These are phyloP conservation scores for Koerneria pararmatus DNA, from an alignment of 2,888 invertebrate genomes.

Conservation along the genomic window DNA sequence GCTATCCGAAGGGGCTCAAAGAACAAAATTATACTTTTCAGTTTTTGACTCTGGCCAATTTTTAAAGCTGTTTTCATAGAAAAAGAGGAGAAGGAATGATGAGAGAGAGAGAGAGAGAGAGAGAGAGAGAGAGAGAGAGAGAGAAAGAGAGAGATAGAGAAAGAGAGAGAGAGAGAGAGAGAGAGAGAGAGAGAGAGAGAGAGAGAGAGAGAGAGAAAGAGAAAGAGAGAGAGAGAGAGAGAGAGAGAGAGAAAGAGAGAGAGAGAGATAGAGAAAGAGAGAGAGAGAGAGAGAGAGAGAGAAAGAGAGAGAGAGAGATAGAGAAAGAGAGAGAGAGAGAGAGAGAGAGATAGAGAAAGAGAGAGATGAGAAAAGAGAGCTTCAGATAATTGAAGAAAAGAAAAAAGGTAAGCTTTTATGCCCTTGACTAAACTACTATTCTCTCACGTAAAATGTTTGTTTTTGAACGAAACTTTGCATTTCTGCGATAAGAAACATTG, in stretches of 20 bases:
- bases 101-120: no score
- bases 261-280: background rate
- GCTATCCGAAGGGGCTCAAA: no score
- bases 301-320: conserved; percentile 2
- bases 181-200: background rate
- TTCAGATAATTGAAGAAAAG: conserved; percentile 1
- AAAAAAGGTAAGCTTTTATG: background rate
- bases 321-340: background rate
- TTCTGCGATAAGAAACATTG: no score
- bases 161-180: background rate
- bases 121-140: background rate
- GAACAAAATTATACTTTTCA: no score
- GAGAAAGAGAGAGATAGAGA: background rate
- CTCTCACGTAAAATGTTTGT: no score
- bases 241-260: background rate
- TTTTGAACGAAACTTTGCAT: no score
- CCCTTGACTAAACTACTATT: background rate
- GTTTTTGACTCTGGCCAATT: no score
- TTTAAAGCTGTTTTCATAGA: no score
- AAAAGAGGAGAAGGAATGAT: no score
- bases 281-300: background rate
- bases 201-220: background rate
- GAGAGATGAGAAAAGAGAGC: conserved; percentile 6
- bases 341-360: no score
- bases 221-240: conserved; percentile 7